These are phyloP conservation scores for Amiota mariae DNA, from an alignment of 2,888 invertebrate species.

Conservation along the genomic window DNA sequence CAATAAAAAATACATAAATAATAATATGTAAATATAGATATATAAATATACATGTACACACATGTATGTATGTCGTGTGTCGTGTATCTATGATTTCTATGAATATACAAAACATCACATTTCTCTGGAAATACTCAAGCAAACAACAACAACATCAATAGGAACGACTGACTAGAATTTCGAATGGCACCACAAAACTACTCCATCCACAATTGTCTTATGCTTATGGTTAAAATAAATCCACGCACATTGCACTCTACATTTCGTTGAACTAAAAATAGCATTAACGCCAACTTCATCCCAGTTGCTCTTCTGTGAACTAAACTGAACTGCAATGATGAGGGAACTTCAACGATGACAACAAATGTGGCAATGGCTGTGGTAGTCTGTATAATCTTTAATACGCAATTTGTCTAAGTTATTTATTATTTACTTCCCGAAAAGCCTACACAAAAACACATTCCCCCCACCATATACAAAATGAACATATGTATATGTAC, in stretches of 20 bases:
- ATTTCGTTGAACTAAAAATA: neutral
- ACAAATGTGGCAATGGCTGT: neutral
- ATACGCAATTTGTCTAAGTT: constrained; percentile 3
- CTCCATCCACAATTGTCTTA: neutral
- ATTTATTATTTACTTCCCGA: neutral
- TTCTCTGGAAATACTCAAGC: neutral
- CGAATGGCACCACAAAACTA: neutral
- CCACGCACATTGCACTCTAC: neutral
- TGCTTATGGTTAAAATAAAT: constrained; percentile 5
- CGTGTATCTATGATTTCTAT: neutral
- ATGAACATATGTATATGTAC: too few relatives aligned
- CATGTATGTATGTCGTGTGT: neutral
- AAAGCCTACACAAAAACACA: neutral
- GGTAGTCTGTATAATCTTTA: neutral
- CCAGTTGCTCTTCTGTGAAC: constrained; percentile 21
- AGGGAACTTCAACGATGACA: constrained; percentile 12
- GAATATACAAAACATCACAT: neutral
- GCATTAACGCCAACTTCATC: constrained; percentile 19
- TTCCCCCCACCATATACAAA: neutral
- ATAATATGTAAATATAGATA: neutral
- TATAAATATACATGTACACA: too few relatives aligned
- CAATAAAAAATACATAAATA: neutral
- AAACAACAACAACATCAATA: constrained; percentile 1
- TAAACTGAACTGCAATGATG: too few relatives aligned
- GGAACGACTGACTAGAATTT: neutral